These are phyloP conservation scores for Ferdinandea cuprea DNA, from an alignment of 2,888 invertebrate genomes.

Conservation along the genomic window DNA sequence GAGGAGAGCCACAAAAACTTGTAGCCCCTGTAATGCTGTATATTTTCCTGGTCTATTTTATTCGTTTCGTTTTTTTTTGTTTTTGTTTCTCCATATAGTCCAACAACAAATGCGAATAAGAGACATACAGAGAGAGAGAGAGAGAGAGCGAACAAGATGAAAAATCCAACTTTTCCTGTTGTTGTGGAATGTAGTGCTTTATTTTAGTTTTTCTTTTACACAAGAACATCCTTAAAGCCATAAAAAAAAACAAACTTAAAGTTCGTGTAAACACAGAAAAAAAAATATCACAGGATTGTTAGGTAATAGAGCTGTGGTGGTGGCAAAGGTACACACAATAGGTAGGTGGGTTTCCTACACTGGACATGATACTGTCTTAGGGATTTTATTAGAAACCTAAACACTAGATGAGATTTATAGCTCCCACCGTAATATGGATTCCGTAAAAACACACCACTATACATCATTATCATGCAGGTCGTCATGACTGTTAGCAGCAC, in stretches of 20 bases:
- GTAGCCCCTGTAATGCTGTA: slow-evolving; percentile 8
- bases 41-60: slow-evolving; percentile 6
- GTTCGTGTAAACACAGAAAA: slow-evolving; percentile 19
- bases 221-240: slow-evolving; percentile 63
- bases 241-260: slow-evolving; percentile 38
- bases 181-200: slow-evolving; percentile 68
- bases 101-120: slow-evolving; percentile 39
- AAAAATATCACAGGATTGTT: slow-evolving; percentile 44
- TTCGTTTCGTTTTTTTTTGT: slow-evolving; percentile 31
- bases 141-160: slow-evolving; percentile 37
- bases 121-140: slow-evolving; percentile 20
- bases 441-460: slow-evolving; percentile 15
- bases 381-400: slow-evolving; percentile 57
- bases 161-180: slow-evolving; percentile 62
- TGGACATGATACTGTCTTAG: slow-evolving; percentile 65
- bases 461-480: slow-evolving; percentile 39
- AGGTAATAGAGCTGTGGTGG: slow-evolving; percentile 27
- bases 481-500: slow-evolving; percentile 46
- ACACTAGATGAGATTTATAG: slow-evolving; percentile 29
- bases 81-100: slow-evolving; percentile 41
- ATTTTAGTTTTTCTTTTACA: slow-evolving; percentile 50
- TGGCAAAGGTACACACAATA: slow-evolving; percentile 18
- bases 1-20: slow-evolving; percentile 16
- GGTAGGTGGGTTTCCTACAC: neutral
- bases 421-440: too few relatives aligned